Conservation (phyloP, 2,888 invertebrate species). For the Spialia ferax region DNA sequence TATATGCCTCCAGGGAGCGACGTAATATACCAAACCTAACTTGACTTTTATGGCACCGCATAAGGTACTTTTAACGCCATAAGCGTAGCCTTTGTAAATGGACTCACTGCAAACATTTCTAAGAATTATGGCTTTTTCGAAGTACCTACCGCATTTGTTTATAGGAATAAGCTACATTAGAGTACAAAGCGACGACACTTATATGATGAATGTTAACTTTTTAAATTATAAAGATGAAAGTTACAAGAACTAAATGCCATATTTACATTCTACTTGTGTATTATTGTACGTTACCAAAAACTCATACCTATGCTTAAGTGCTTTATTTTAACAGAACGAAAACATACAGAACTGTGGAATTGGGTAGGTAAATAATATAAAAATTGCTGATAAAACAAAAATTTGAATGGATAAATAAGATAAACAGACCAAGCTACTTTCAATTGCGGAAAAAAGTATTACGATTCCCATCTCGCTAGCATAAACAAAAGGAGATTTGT, state of each 20-base stretch:
- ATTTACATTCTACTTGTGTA: too few relatives aligned
- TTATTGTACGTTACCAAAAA: too few relatives aligned
- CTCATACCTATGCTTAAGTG: too few relatives aligned
- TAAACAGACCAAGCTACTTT: not conserved
- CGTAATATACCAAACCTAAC: constrained; percentile 2
- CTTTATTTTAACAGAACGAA: too few relatives aligned
- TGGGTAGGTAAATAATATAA: too few relatives aligned
- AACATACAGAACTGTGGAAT: too few relatives aligned
- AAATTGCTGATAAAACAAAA: not conserved
- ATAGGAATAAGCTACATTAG: not conserved
- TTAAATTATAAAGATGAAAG: too few relatives aligned
- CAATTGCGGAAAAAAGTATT: not conserved
- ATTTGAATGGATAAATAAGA: not conserved
- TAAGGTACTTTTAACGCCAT: not conserved
- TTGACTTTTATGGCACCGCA: not conserved
- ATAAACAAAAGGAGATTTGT: constrained; percentile 34
- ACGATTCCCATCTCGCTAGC: constrained; percentile 2
- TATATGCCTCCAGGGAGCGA: not conserved
- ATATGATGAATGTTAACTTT: too few relatives aligned
- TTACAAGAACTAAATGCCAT: too few relatives aligned
- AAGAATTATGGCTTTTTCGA: not conserved
- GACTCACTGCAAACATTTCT: not conserved
- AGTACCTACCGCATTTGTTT: not conserved
- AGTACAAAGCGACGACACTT: too few relatives aligned
- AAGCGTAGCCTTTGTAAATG: not conserved